These are phyloP conservation scores for Tromatobia lineatoria DNA, from an alignment of 2,888 invertebrate species.

Conservation along the genomic window DNA sequence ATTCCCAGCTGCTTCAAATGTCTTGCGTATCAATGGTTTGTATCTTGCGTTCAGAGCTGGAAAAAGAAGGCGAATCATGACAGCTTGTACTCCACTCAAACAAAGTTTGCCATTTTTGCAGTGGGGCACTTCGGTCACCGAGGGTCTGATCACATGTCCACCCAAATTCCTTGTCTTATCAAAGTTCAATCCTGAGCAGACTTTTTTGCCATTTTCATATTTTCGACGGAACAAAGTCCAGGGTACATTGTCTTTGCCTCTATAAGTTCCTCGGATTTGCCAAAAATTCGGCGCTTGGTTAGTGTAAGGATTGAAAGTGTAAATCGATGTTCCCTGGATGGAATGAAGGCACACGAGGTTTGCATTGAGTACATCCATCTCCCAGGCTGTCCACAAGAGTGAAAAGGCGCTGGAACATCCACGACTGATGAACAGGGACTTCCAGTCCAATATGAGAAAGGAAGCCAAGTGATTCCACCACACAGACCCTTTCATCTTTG, in stretches of 20 bases:
- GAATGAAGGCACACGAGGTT: constrained; percentile 63
- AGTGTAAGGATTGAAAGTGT: constrained; percentile 70
- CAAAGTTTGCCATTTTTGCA: background rate
- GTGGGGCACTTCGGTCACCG: background rate
- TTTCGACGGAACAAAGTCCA: background rate
- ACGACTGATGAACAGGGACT: background rate
- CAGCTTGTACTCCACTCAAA: background rate
- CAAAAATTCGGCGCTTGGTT: constrained; percentile 51
- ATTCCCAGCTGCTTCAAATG: background rate
- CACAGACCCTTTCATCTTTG: constrained; percentile 37
- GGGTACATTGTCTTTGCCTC: background rate
- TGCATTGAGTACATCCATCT: constrained; percentile 58
- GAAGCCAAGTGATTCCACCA: constrained; percentile 68
- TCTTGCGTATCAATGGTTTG: background rate
- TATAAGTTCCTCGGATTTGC: constrained; percentile 4
- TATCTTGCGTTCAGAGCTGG: background rate
- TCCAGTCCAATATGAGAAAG: constrained; percentile 55
- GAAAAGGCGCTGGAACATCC: constrained; percentile 57
- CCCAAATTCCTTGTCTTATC: constrained; percentile 15
- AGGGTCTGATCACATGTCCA: background rate
- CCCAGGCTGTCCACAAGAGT: constrained; percentile 62
- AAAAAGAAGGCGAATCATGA: background rate
- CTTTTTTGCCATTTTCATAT: background rate
- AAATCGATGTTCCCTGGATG: constrained; percentile 38
- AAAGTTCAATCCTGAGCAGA: background rate